These are phyloP conservation scores for Himalopsyche phryganea DNA, from an alignment of 1,140 invertebrate genomes.

Conservation along the genomic window DNA sequence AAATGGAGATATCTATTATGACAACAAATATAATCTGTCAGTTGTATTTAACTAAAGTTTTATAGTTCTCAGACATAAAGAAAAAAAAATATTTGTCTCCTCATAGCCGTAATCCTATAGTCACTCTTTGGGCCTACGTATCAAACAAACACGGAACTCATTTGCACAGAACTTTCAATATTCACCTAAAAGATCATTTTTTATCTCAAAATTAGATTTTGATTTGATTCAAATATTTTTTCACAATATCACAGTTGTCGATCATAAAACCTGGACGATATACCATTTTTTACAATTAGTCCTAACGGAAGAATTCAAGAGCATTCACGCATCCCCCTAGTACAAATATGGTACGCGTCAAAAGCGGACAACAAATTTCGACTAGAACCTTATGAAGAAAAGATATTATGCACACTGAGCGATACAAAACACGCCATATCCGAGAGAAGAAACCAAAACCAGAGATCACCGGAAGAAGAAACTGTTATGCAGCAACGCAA, in stretches of 20 bases:
- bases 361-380: constrained; percentile 23
- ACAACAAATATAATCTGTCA: no score
- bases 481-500: background rate
- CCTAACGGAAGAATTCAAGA: constrained; percentile 28
- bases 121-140: no score
- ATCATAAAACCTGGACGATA: constrained; percentile 34
- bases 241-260: constrained; percentile 35
- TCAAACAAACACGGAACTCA: no score
- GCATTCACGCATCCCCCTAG: constrained; percentile 8
- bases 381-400: constrained; percentile 30
- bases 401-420: background rate
- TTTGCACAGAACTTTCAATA: no score
- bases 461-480: constrained; percentile 20
- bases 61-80: no score
- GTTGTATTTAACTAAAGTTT: no score
- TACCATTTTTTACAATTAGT: constrained; percentile 31
- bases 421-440: background rate
- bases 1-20: no score
- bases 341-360: constrained; percentile 8
- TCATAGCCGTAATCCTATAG: no score
- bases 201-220: constrained; percentile 35
- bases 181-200: no score
- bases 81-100: no score
- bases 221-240: constrained; percentile 30
- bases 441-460: constrained; percentile 1